Base-by-base conservation (phyloP, 1,140 invertebrate species). In the Pectinophora gossypiella region DNA sequence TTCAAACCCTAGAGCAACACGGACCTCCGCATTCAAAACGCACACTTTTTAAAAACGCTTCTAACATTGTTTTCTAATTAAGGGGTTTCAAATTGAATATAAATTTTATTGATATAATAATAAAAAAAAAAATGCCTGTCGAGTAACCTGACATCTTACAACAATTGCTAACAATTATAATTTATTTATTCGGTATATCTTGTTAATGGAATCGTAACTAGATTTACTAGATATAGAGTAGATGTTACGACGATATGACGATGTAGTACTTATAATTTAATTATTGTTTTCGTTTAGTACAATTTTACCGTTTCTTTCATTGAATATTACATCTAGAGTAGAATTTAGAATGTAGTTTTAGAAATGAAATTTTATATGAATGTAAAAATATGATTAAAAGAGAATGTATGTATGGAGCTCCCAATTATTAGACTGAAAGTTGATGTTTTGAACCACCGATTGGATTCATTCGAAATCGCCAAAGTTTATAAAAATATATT, bases 381-480 rank as follows among this genome's bases (percentile, higher is more conserved):
- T 23, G n/a, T n/a, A n/a, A n/a, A 32, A 32, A 32, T 3, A 32
- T 7, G 27, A 32, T 32, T n/a, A n/a, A n/a, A 32, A 32, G 27
- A 32, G 22, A 23, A 23, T 32, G 36, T 43, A 20, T 40, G 35
- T 53, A 32, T 38, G 12, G 40, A 47, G 23, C 53, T 56, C 54
- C 54, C 42, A 42, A 51, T 47, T 13, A n/a, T 15, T 51, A 56
- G 54, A 56, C 54, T 56, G 54, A 56, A 50, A 13, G 13, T 20
- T 46, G 35, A 47, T 40, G 22, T 19, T 45, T 47, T 51, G 27
- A 47, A 56, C 48, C 54, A 56, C 48, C 54, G 48, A 56, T 22
- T 51, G 48, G 42, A 32, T 49, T 38, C 32, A 35, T 48, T 36
- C 40, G 20, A 15, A 51, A 52, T 48, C 44, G 54, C 48, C 54